Evolutionary conservation across 2,888 invertebrate genomes (phyloP), one percentile per base, ranked within the genome.

Genomic region (Agapostemon virescens): DNA sequence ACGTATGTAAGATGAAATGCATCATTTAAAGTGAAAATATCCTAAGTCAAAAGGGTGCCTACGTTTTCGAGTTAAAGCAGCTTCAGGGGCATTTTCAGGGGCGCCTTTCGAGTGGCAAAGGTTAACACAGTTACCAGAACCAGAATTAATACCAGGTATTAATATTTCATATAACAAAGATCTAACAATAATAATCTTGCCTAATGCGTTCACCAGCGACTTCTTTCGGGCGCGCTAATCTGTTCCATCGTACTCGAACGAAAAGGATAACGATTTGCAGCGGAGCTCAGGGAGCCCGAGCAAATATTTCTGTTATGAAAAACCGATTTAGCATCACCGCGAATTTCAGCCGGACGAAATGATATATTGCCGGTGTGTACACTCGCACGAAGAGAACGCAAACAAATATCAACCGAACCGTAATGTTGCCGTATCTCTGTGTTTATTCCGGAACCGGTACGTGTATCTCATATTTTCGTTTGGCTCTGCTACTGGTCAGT

Each of bases 391-490:
- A 75, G 79, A 55, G 81, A 75, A 64, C 40, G 75, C 71, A 72
- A 69, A 71, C 75, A 79, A 75, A 75, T 76, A 61, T 40, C 55
- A 49, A 38, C 17, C 55, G 63, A 63, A 71, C 61, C 66, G 78
- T 81, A 71, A 81, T 42, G 75, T 79, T 69, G 71, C 17, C 36
- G 23, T 26, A 45, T 42, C 52, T 52, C 20, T 42, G 73, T 77
- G 63, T 82, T 82, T 76, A 72, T 82, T 82, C 36, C 38, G 74
- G 52, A 72, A 69, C 38, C 58, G 68, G 68, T 42, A 42, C 42
- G 58, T 67, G 52, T 68, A 76, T 77, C 69, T 73, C 77, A 68
- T 76, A 73, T 82, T 82, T 82, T 73, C 82, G 73, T 80, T 80
- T 69, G n/a, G 36, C 63, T n/a, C n/a, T 36, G 68, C 73, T 64